phyloP scores from a whole-genome alignment of 2,113 vertebrate genomes.

The Verasper variegatus region DNA sequence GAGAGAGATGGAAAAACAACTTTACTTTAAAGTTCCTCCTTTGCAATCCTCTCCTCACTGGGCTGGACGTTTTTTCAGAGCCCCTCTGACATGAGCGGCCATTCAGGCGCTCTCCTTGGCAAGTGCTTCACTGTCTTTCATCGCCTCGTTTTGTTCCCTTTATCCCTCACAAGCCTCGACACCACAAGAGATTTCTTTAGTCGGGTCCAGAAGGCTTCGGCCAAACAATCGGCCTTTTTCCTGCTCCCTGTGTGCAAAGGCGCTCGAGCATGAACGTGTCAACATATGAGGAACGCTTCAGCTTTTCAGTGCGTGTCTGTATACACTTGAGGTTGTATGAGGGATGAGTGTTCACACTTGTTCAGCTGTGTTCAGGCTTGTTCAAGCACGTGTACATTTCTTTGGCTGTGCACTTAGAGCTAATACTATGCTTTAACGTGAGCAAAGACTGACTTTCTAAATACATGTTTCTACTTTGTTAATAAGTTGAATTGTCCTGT shows the following conservation, averaged over 20 bases:
- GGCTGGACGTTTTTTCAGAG: slow-evolving; percentile 24
- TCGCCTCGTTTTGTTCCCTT: slow-evolving; percentile 50
- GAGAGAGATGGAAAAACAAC: background rate
- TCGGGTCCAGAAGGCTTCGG: slow-evolving; percentile 25
- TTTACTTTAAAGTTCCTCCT: slow-evolving; percentile 13
- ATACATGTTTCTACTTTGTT: no score
- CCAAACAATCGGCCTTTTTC: slow-evolving; percentile 12
- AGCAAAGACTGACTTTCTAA: no score
- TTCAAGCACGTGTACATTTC: slow-evolving; percentile 5
- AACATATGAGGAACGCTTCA: slow-evolving; percentile 28
- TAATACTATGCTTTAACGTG: background rate
- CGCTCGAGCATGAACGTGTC: slow-evolving; percentile 44
- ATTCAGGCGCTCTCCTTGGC: slow-evolving; percentile 44
- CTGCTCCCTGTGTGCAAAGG: slow-evolving; percentile 8
- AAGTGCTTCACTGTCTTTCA: slow-evolving; percentile 31
- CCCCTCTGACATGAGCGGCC: slow-evolving; percentile 18
- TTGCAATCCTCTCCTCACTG: slow-evolving; percentile 17
- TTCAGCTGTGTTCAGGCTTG: slow-evolving; percentile 36
- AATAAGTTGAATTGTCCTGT: background rate
- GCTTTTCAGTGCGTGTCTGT: slow-evolving; percentile 21
- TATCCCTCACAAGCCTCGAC: slow-evolving; percentile 38
- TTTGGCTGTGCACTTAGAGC: background rate
- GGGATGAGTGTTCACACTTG: slow-evolving; percentile 18
- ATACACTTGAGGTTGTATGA: slow-evolving; percentile 51
- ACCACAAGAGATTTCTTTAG: slow-evolving; percentile 51